Evolutionary conservation across 35 echinoderm and acorn worm genomes (phyloP).

Genomic region (Anneissia japonica): DNA sequence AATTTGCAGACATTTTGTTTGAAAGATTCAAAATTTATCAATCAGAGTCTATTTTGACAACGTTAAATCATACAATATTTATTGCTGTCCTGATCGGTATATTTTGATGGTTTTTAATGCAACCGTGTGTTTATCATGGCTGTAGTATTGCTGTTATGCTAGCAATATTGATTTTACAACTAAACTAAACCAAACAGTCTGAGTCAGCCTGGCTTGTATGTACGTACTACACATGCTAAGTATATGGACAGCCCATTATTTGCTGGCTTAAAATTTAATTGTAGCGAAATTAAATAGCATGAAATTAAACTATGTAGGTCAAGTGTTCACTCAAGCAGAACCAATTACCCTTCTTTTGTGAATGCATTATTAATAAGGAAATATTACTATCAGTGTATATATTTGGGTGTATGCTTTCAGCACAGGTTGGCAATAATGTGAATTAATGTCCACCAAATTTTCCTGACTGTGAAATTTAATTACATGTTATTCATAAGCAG

Average conservation of each 20-base stretch:
- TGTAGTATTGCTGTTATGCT: background rate
- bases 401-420: background rate
- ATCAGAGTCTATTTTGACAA: too few relatives aligned
- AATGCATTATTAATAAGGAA: background rate
- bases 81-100: too few relatives aligned
- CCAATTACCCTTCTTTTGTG: background rate
- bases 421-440: background rate
- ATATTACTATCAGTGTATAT: background rate
- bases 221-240: background rate
- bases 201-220: background rate
- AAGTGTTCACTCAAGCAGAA: background rate
- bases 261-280: background rate
- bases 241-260: background rate
- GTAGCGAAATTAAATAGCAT: background rate
- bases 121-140: too few relatives aligned
- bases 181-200: background rate
- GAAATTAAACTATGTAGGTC: background rate
- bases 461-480: background rate
- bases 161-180: background rate
- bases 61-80: too few relatives aligned
- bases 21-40: too few relatives aligned
- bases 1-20: too few relatives aligned
- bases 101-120: too few relatives aligned
- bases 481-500: background rate
- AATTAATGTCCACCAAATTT: background rate